Conservation (phyloP, 37 sponge, comb jelly and placozoan genomes). For the Chondrosia reniformis region DNA sequence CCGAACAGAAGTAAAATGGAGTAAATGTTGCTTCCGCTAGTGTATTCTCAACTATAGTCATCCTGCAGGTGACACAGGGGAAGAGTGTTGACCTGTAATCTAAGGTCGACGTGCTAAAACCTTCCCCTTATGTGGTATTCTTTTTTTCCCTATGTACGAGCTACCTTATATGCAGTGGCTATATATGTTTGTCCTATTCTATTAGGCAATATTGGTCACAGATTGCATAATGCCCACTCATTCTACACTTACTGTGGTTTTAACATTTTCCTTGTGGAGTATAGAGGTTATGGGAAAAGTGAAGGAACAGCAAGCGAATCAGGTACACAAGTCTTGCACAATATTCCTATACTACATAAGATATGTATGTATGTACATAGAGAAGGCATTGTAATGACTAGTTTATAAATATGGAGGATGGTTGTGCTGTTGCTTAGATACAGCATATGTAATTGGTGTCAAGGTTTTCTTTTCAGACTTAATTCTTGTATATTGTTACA, state of each 20-base stretch:
- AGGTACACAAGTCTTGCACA: conserved; percentile 45
- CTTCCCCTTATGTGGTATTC: too few species aligned
- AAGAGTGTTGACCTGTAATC: too few species aligned
- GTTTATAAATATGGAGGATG: not conserved
- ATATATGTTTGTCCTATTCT: not conserved
- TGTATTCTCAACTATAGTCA: too few species aligned
- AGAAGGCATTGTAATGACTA: too few species aligned
- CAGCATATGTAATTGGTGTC: too few species aligned
- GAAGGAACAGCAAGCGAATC: conserved; percentile 87
- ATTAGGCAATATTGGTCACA: conserved; percentile 92
- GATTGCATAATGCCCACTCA: conserved; percentile 94
- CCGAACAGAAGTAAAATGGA: too few species aligned
- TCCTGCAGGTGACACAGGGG: too few species aligned
- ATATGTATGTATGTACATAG: not conserved
- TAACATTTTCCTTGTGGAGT: conserved; percentile 94
- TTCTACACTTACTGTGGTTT: conserved; percentile 85
- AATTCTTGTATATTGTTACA: too few species aligned
- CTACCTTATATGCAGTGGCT: not conserved
- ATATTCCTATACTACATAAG: not conserved
- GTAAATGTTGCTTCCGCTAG: too few species aligned
- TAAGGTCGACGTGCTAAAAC: too few species aligned
- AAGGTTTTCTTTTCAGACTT: too few species aligned
- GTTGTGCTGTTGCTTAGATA: not conserved
- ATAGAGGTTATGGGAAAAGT: conserved; percentile 97
- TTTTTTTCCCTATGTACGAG: too few species aligned